Evolutionary conservation across 2,797 vertebrate genomes (phyloP).

Genomic region (Argyrosomus regius): DNA sequence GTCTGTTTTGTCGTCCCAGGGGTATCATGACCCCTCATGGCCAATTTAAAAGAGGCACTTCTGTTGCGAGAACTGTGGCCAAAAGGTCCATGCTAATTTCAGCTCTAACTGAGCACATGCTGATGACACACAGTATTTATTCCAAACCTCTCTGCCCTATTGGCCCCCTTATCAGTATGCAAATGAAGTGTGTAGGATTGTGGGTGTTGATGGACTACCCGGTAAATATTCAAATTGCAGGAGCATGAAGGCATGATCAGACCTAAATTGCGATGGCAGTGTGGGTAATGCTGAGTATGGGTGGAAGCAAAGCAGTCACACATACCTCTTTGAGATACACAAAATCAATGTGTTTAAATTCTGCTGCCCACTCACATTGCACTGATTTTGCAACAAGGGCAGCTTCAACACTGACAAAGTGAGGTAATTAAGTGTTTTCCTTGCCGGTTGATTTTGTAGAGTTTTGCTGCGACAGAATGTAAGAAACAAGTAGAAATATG

Average conservation of each 20-base stretch:
- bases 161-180: constrained; percentile 84
- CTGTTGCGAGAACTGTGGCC: constrained; percentile 54
- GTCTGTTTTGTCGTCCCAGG: constrained; percentile 62
- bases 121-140: constrained; percentile 83
- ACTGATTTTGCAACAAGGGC: constrained; percentile 64
- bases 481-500: constrained; percentile 27
- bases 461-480: constrained; percentile 33
- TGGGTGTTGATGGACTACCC: constrained; percentile 69
- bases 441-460: constrained; percentile 49
- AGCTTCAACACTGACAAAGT: constrained; percentile 71
- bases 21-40: constrained; percentile 67
- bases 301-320: constrained; percentile 63
- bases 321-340: constrained; percentile 56
- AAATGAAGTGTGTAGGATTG: constrained; percentile 78
- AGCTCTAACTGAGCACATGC: constrained; percentile 72
- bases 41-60: constrained; percentile 73
- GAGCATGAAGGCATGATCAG: constrained; percentile 81
- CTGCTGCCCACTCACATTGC: constrained; percentile 66
- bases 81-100: constrained; percentile 80
- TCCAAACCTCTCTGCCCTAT: constrained; percentile 74
- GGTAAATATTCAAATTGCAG: constrained; percentile 83
- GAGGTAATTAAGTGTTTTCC: constrained; percentile 73
- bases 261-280: constrained; percentile 72
- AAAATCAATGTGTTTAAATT: constrained; percentile 74
- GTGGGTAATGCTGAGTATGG: constrained; percentile 13